phyloP scores from a whole-genome alignment of 2,113 vertebrate genomes.

The Oncorhynchus clarkii region DNA sequence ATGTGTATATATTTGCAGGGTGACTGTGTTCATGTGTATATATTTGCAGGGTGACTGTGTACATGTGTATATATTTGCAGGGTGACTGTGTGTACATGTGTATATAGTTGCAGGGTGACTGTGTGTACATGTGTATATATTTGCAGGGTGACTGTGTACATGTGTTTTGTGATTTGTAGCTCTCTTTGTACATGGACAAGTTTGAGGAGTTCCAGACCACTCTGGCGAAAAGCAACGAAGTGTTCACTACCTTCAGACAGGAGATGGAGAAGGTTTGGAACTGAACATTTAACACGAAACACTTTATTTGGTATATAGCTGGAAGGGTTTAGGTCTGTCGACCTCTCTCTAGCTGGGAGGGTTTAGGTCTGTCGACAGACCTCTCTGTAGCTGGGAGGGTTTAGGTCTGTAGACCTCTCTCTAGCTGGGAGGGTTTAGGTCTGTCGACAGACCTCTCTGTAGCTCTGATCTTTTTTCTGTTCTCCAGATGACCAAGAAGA shows the following conservation, averaged over 20 bases:
- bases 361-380: too few species aligned
- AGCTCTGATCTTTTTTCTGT: background rate
- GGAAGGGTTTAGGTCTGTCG: too few species aligned
- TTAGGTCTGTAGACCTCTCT: too few species aligned
- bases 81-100: background rate
- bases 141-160: too few species aligned
- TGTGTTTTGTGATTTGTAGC: slow-evolving; percentile 65
- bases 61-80: background rate
- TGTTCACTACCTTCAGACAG: slow-evolving; percentile 97
- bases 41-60: background rate
- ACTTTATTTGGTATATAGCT: background rate
- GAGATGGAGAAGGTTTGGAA: slow-evolving; percentile 96
- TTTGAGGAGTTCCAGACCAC: slow-evolving; percentile 99
- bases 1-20: background rate
- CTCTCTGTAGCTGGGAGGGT: too few species aligned
- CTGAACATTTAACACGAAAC: background rate
- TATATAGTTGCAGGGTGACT: background rate
- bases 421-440: too few species aligned
- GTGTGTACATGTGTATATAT: background rate
- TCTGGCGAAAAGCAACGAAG: slow-evolving; percentile 97
- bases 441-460: too few species aligned
- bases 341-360: too few species aligned
- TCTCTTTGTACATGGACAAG: slow-evolving; percentile 98
- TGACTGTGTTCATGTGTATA: background rate
- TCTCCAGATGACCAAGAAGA: slow-evolving; percentile 98